Base-by-base conservation (phyloP, 2,113 vertebrate genomes). In the Bostrychus sinensis region DNA sequence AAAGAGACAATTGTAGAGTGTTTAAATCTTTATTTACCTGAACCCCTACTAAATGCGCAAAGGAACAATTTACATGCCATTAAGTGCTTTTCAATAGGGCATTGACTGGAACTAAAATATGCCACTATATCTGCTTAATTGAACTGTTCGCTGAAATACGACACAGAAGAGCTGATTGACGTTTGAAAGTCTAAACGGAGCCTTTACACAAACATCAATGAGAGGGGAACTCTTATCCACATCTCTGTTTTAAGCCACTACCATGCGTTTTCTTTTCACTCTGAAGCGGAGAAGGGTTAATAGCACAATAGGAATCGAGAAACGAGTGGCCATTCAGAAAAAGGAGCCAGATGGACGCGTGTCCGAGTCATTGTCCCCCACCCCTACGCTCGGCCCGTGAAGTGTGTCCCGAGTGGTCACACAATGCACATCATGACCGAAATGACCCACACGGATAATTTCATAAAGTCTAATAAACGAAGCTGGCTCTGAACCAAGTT, bases 21-120 rank as follows among this genome's bases (percentile, higher is more conserved):
- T 94, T 95, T 95, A 95, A 95, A 96, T 95, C 94, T 95, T 95
- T 95, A 95, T 96, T 95, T 95, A 95, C 92, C 94, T 93, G 94
- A 94, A 93, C 92, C 91, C 48, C 77, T 92, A 92, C 93, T 95
- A 95, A 95, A 95, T 92, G 88, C 83, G 88, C 87, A 90, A 85
- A 89, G 88, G 86, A 93, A 92, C 94, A 92, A 95, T 96, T 97
- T 97, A 95, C 94, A 94, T 94, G 91, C 93, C 95, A 96, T 98
- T 96, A 96, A 96, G 93, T 88, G 92, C 94, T 96, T 96, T 95
- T 94, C 94, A 95, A 95, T 93, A 94, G 94, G 81, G 92, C 94
- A 96, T 94, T 89, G 91, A 98, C 94, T 93, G 94, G 95, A 96
- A 96, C 95, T 95, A 95, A 98, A 96, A 93, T 94, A 94, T 94